Base-by-base conservation (phyloP, 2,797 vertebrate species). In the Decapterus maruadsi region DNA sequence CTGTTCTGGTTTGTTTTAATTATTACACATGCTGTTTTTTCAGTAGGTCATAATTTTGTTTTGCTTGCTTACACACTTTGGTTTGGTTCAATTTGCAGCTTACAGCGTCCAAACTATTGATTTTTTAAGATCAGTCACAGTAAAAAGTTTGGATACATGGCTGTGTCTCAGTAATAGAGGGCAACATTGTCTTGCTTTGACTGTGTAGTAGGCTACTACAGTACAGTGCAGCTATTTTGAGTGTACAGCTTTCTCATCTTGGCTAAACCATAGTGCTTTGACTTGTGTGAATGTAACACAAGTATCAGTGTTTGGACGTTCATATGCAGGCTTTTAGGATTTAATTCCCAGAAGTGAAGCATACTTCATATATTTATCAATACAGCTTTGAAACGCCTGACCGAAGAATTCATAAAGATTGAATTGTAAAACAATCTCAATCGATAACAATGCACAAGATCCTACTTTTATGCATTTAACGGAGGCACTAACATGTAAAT, bases 401-500 rank as follows among this genome's bases (percentile, higher is more conserved):
- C 42, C 17, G 9, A 20, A 8, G 26, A 46, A 56, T 63, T 13
- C 26, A 26, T 1, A 60, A 0, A 48, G 2, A 20, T 22, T 48
- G 60, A 6, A 6, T 19, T 40, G 31, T 31, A 50, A 38, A 61
- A 42, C 0, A 69, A 19, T 6, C 1, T 54, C 3, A 22, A 46
- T 54, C 7, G 7, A 56, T 42, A 61, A 72, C 8, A 58, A 45
- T 0, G 0, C 5, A 80, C 8, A 79, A 36, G 3, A 34, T 42
- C 9, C 17, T 36, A 13, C 13, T 64, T 53, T 12, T 26, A 8
- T 53, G 12, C 4, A 50, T 56, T n/a, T 22, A 42, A n/a, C 13
- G 3, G 8, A 1, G 7, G 60, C 20, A 73, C 45, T 63, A 74
- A 62, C 34, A 26, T 19, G 14, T 38, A 71, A 81, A 66, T 74